Base-by-base conservation (phyloP, 2,888 invertebrate genomes). In the Metellina segmentata region DNA sequence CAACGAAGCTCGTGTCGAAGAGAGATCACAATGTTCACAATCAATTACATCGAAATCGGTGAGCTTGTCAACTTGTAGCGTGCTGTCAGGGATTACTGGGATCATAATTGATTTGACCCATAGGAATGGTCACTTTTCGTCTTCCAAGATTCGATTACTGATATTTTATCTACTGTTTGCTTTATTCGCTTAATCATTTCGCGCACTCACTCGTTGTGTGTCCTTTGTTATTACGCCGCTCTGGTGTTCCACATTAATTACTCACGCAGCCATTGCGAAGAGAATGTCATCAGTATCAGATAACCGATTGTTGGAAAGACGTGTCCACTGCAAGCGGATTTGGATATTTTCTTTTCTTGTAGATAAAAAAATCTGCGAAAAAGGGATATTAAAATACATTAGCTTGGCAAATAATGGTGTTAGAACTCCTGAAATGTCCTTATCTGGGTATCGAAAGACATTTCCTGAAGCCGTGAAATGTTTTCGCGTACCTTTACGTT, bases 381-480 rank as follows among this genome's bases (percentile, higher is more conserved):
- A 61, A 61, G 61, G 0, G 61, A 61, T 61, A 61, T 61, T 61
- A 61, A 61, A 61, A 11, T 61, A 11, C 61, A 61, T 61, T 61
- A 61, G 13, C 5, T 16, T 61, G n/a, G 61, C 61, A 61, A 61
- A 61, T 61, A 61, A 61, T 61, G 9, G 16, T 16, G 61, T 5
- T 61, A 16, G 9, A 61, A 61, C 61, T 61, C 61, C 9, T 61
- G 16, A 61, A 61, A 8, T 61, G 61, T 11, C 11, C 61, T 79
- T 79, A 79, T 79, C 61, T 34, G 20, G 20, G 20, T 13, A 34
- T 20, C 79, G 61, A 19, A 61, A 61, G 51, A 48, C 20, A 34
- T 79, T 79, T 61, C 79, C 6, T 61, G 34, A 34, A 34, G 61
- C 79, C 20, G 34, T 79, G 79, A 34, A 79, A 79, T 69, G 20